phyloP scores from a whole-genome alignment of 2,113 vertebrate species.

The Todiramphus saurophagus region DNA sequence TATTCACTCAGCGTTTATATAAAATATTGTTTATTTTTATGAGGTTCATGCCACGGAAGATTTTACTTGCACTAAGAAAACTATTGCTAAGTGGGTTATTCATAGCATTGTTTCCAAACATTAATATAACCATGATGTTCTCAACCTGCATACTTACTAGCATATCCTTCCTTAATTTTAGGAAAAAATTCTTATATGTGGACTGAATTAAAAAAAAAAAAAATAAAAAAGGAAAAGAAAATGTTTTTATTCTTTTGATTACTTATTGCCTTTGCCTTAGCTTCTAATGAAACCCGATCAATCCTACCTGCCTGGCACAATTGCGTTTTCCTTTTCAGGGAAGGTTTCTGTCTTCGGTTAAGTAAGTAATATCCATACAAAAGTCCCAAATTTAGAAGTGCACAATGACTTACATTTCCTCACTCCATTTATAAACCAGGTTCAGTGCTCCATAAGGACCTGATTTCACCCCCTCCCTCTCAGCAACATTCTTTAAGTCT shows the following conservation, averaged over 20 bases:
- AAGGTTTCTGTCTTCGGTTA: constrained; percentile 41
- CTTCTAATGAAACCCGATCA: neutral
- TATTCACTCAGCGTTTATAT: constrained; percentile 69
- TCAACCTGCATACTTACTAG: neutral
- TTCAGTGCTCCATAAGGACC: constrained; percentile 36
- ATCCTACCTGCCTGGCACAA: neutral
- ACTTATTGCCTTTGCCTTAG: neutral
- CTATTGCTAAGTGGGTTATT: neutral
- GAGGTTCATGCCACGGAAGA: constrained; percentile 27
- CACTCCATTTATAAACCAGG: constrained; percentile 34
- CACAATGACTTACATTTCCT: constrained; percentile 39
- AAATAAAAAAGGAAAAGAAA: neutral
- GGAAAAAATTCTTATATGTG: neutral
- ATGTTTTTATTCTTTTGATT: neutral
- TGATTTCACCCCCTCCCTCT: constrained; percentile 8
- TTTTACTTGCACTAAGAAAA: constrained; percentile 35
- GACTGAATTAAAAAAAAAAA: neutral
- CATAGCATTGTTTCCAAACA: constrained; percentile 36
- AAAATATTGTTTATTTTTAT: constrained; percentile 59
- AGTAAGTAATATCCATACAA: constrained; percentile 42
- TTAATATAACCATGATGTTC: neutral
- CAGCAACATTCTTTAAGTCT: constrained; percentile 49
- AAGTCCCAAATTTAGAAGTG: constrained; percentile 44
- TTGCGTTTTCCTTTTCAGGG: constrained; percentile 2
- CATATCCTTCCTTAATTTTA: neutral